Base-by-base conservation (phyloP, 2,797 vertebrate genomes). In the Octomys mimax region DNA sequence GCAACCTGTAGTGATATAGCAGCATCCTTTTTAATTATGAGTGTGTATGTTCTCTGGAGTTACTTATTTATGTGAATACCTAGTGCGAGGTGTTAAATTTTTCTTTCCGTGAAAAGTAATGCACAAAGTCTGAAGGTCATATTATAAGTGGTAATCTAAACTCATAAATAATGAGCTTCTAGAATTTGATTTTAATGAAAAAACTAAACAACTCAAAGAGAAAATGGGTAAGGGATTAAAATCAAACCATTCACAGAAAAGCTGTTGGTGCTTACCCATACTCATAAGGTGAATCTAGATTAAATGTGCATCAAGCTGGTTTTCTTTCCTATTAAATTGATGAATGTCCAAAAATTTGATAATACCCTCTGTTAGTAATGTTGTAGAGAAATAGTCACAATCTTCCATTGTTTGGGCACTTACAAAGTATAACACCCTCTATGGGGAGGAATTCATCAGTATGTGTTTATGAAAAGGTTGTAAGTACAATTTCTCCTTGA, bases 161-260 rank as follows among this genome's bases (percentile, higher is more conserved):
- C 0, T 14, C 18, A 86, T 95, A 54, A 52, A 71, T 66, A 61
- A 86, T 70, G 24, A 86, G 42, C 66, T 95, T 95, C 19, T 81
- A 71, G 88, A 92, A 81, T 77, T 90, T 94, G 77, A 75, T 82
- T 92, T 94, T 96, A 84, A 24, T 36, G 31, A 93, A 91, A 59
- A 94, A 16, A 66, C 31, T 91, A 70, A 96, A 70, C 91, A 49
- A 9, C 46, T 21, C 36, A 61, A 36, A 77, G 52, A 19, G 21
- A 52, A 92, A 89, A 71, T 46, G 59, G 33, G 4, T 57, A 89
- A 78, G 83, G n/a, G 2, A 22, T 66, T 49, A 71, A 77, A 71
- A 78, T 61, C 26, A 49, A 9, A 71, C 28, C 42, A 78, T 81
- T 79, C 61, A 46, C 59, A 84, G 80, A 46, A 91, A 89, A 92